phyloP scores from a whole-genome alignment of 2,888 invertebrate species.

The Epistrophella euchroma region DNA sequence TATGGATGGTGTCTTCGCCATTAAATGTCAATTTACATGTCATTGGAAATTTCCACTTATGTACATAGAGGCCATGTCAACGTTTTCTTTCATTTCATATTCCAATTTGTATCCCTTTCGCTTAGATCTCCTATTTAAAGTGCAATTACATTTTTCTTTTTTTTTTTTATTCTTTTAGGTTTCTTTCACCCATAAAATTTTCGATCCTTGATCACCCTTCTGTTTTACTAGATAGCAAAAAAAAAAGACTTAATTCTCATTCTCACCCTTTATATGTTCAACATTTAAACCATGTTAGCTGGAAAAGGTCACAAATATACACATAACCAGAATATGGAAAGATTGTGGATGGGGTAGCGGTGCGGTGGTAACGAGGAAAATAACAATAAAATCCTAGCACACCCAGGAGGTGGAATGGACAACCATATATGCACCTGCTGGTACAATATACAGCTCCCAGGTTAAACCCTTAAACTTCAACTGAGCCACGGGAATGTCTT shows the following conservation, averaged over 20 bases:
- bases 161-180: conserved; percentile 8
- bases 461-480: conserved; percentile 58
- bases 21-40: conserved; percentile 83
- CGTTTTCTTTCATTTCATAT: conserved; percentile 50
- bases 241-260: conserved; percentile 42
- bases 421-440: conserved; percentile 58
- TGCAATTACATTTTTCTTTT: conserved; percentile 79
- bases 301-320: conserved; percentile 49
- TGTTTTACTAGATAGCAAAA: neutral
- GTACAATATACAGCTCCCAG: conserved; percentile 34
- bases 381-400: conserved; percentile 62
- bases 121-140: conserved; percentile 80
- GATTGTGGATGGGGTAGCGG: neutral
- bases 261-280: conserved; percentile 54
- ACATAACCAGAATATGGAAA: conserved; percentile 7
- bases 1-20: conserved; percentile 64
- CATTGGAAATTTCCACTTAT: conserved; percentile 78
- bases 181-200: conserved; percentile 18
- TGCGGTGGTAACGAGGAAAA: neutral
- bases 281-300: conserved; percentile 45
- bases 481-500: conserved; percentile 50
- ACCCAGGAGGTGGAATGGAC: conserved; percentile 58
- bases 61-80: neutral
- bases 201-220: conserved; percentile 42
- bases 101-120: conserved; percentile 59